phyloP scores from a whole-genome alignment of 64 coral and sea anemone species.

The Montipora cactus region DNA sequence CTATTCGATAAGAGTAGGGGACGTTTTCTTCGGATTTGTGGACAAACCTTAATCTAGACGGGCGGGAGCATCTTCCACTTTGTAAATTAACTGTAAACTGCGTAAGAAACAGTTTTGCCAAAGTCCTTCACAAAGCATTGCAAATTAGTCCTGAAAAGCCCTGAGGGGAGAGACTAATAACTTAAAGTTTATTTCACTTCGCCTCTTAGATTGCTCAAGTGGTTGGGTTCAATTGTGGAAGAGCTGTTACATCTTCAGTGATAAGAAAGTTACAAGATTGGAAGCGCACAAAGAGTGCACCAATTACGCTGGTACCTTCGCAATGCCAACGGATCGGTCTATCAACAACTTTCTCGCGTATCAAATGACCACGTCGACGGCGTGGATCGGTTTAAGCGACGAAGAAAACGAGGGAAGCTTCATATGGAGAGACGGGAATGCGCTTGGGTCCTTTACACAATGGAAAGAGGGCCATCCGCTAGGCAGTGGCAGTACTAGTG shows the following conservation, averaged over 20 bases:
- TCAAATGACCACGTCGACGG: not conserved
- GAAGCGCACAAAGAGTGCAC: not conserved
- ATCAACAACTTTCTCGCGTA: not conserved
- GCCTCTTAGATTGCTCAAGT: not conserved
- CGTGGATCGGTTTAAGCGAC: constrained; percentile 7
- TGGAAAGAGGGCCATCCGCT: not conserved
- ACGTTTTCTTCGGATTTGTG: no score
- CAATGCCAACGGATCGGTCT: no score
- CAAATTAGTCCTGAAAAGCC: no score
- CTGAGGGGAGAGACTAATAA: not conserved
- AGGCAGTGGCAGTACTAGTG: not conserved
- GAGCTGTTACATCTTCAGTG: not conserved
- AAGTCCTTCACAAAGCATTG: no score
- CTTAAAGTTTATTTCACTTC: not conserved
- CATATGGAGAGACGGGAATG: not conserved
- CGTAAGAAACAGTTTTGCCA: no score
- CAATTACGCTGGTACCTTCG: not conserved
- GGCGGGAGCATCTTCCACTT: no score
- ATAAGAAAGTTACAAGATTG: not conserved
- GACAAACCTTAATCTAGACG: no score
- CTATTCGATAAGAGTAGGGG: no score
- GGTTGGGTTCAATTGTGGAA: not conserved
- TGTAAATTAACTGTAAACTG: no score
- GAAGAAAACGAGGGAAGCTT: not conserved
- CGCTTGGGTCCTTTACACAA: not conserved